Percentiles rank a stretch among this genome's conserved stretches.
Conservation (phyloP, 1,140 invertebrate species). For the Carposina sasakii region DNA sequence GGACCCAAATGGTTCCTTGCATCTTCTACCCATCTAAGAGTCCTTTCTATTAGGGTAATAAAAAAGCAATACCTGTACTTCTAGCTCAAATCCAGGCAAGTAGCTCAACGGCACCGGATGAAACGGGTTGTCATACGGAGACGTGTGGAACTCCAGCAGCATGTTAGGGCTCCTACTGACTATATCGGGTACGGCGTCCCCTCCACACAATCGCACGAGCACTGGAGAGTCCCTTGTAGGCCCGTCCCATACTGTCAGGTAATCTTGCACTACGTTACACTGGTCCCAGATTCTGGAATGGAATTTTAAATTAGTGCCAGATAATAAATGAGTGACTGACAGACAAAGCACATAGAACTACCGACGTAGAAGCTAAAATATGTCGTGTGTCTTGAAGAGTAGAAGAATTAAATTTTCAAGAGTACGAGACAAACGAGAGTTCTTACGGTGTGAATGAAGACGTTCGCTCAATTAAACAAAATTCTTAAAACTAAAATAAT, state of each 20-base stretch:
- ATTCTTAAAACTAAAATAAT: too few species aligned
- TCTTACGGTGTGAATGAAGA: too few species aligned
- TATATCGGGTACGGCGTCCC: slow-evolving; percentile 86
- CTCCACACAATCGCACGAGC: slow-evolving; percentile 86
- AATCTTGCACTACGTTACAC: slow-evolving; percentile 86
- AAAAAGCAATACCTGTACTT: slow-evolving; percentile 86
- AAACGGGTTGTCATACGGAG: slow-evolving; percentile 86
- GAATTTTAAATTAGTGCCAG: slow-evolving; percentile 4
- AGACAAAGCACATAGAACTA: too few species aligned
- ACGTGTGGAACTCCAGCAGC: slow-evolving; percentile 87
- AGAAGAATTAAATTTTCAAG: too few species aligned
- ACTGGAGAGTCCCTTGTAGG: slow-evolving; percentile 81
- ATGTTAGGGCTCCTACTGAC: slow-evolving; percentile 84
- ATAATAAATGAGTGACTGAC: too few species aligned
- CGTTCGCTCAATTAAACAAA: too few species aligned
- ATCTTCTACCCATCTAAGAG: too few species aligned
- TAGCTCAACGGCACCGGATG: slow-evolving; percentile 84
- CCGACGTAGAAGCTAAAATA: too few species aligned
- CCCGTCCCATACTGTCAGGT: slow-evolving; percentile 87
- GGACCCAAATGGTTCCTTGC: too few species aligned
- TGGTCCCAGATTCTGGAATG: slow-evolving; percentile 83
- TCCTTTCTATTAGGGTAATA: too few species aligned
- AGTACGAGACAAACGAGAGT: too few species aligned
- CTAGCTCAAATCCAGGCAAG: slow-evolving; percentile 85
- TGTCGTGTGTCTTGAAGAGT: too few species aligned